Conservation (phyloP, 2,888 invertebrate genomes). For the Dryocosmus kuriphilus region DNA sequence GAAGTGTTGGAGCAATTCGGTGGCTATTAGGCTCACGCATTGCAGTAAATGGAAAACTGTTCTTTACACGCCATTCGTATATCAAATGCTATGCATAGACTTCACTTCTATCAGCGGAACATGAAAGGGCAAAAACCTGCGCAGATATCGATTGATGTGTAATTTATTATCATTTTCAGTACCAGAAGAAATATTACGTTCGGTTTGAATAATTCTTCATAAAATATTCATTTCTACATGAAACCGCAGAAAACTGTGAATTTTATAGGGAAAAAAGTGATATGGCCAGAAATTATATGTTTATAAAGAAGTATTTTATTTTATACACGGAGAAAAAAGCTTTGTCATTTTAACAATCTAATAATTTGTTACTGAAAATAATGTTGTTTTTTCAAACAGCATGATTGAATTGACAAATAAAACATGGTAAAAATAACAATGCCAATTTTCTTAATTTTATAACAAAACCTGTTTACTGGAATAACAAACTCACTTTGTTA, state of each 20-base stretch:
- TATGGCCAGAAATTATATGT: too few relatives aligned
- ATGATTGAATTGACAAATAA: too few relatives aligned
- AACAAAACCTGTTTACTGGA: too few relatives aligned
- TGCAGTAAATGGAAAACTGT: constrained; percentile 3
- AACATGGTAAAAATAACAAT: too few relatives aligned
- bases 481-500: too few relatives aligned
- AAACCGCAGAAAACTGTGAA: background rate
- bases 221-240: background rate
- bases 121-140: background rate
- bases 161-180: background rate
- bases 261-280: accelerated
- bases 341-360: too few relatives aligned
- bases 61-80: background rate
- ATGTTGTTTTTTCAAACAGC: too few relatives aligned
- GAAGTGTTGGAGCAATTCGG: constrained; percentile 13
- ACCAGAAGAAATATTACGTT: background rate
- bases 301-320: too few relatives aligned
- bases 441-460: too few relatives aligned
- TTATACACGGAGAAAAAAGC: too few relatives aligned
- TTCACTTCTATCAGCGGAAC: background rate
- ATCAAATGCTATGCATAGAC: background rate
- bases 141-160: background rate
- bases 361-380: too few relatives aligned
- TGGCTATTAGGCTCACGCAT: constrained; percentile 7
- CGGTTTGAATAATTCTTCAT: background rate